Evolutionary conservation across 1,140 invertebrate genomes (phyloP), one percentile per base, ranked within the genome.

Genomic region (Drosophila subpulchrella): DNA sequence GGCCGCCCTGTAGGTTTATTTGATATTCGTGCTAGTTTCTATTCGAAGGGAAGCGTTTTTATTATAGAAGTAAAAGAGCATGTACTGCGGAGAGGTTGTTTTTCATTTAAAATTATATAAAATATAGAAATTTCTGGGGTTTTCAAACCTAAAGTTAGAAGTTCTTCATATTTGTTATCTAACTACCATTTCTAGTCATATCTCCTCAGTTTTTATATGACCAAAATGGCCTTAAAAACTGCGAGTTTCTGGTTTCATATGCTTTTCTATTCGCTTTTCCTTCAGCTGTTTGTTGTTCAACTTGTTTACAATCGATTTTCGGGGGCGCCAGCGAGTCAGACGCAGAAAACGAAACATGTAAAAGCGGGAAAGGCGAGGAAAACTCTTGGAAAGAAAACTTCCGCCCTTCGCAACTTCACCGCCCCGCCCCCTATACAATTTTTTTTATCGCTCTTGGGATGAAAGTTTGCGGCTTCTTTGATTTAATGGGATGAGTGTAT

Each of bases 241-340:
- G 38, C 57, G 17, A 36, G 63, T 68, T 56, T 46, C 50, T 56
- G 42, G 27, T 48, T 62, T 38, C 53, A 36, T 50, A 38, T 46
- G 39, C 38, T 51, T 61, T 61, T 59, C 51, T 66, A 62, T 61
- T 51, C 54, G 60, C 30, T 67, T 48, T 58, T 63, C n/a, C 42
- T 51, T 48, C 47, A 27, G 30, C 48, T 81, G 41, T 60, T 65
- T 74, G 63, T 78, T 60, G 73, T 83, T 77, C 46, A 46, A 81
- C 79, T 89, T 81, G 80, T 90, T 90, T 89, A 83, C 78, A 91
- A 91, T 91, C 88, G 88, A 91, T 91, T 91, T 91, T 91, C 71
- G 78, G 88, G 67, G 88, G 88, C 88, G 88, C 88, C 88, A 91
- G 61, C 78, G 56, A 84, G 84, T 63, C 75, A 82, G 75, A 65